Percentiles rank a stretch among this genome's conserved stretches.
Conservation (phyloP, 2,113 vertebrate genomes). For the Rhegmatorhina hoffmannsi region DNA sequence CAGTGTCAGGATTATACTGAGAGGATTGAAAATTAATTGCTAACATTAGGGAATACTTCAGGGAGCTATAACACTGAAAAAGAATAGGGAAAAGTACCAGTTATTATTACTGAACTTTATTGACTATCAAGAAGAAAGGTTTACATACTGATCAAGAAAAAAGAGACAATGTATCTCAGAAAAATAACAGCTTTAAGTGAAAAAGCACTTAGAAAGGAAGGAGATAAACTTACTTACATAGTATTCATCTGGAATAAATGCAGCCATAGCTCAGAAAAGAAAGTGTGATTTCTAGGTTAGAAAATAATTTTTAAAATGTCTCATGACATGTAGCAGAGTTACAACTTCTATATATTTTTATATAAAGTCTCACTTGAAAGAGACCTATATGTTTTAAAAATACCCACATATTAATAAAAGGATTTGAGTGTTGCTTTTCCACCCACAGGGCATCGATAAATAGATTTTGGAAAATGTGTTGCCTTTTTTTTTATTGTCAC, state of each 20-base stretch:
- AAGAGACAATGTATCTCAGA: background rate
- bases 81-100: background rate
- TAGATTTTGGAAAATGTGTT: background rate
- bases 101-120: background rate
- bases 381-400: background rate
- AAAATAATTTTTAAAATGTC: background rate
- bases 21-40: background rate
- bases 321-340: background rate
- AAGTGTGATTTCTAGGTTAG: background rate
- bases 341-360: background rate
- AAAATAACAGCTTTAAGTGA: background rate
- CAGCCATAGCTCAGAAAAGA: background rate
- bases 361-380: background rate
- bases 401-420: background rate
- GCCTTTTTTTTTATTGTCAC: background rate
- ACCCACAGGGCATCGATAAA: background rate
- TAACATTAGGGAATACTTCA: background rate
- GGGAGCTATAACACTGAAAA: background rate
- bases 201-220: background rate
- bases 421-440: background rate
- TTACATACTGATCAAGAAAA: background rate
- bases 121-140: background rate
- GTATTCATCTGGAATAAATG: background rate
- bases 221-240: background rate
- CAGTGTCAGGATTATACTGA: background rate